Percentiles rank a stretch among this genome's conserved stretches.
phyloP scores from a whole-genome alignment of 2,888 invertebrate species.

The Drosophila helvetica region DNA sequence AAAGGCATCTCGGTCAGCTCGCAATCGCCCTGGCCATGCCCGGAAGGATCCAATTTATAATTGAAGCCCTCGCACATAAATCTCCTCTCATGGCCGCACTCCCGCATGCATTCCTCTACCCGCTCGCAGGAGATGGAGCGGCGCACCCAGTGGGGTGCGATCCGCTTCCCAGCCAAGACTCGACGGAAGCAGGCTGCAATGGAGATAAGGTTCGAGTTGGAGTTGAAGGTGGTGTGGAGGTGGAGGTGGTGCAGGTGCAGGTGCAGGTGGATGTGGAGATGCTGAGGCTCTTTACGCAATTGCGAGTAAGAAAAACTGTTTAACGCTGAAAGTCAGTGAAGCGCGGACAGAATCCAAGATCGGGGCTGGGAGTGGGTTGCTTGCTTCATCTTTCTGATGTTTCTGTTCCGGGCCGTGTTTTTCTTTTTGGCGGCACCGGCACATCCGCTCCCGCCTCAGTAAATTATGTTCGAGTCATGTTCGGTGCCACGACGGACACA shows the following conservation, averaged over 20 bases:
- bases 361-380: conserved; percentile 42
- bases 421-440: conserved; percentile 27
- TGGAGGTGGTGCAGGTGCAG: conserved; percentile 13
- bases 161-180: conserved; percentile 89
- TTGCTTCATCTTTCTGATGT: conserved; percentile 52
- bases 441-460: conserved; percentile 70
- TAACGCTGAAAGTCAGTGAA: conserved; percentile 58
- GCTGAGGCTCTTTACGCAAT: not conserved
- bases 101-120: conserved; percentile 90
- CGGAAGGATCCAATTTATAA: conserved; percentile 90
- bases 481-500: conserved; percentile 34
- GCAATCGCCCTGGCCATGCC: conserved; percentile 90
- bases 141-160: conserved; percentile 88
- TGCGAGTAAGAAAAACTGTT: conserved; percentile 12
- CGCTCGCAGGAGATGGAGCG: conserved; percentile 89
- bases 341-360: conserved; percentile 73
- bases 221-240: conserved; percentile 29
- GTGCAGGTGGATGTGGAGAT: conserved; percentile 3
- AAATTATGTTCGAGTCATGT: conserved; percentile 80
- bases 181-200: conserved; percentile 91
- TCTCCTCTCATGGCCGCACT: conserved; percentile 89
- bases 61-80: conserved; percentile 94
- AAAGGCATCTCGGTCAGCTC: conserved; percentile 90
- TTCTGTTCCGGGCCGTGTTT: conserved; percentile 28
- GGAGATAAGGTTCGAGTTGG: conserved; percentile 29